phyloP scores from a whole-genome alignment of 2,113 vertebrate genomes.

The Solea senegalensis region DNA sequence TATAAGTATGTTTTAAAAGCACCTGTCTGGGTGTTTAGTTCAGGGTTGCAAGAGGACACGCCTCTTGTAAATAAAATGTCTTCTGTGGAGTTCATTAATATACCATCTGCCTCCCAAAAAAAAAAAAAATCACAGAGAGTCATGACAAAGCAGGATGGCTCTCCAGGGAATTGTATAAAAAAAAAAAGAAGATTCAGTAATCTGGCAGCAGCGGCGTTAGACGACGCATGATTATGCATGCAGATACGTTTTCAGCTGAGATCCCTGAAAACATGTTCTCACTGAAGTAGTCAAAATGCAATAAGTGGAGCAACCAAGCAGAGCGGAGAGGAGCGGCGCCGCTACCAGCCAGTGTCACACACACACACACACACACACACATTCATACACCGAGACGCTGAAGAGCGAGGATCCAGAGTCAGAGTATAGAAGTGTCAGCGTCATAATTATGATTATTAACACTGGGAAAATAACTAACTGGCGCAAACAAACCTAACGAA shows the following conservation, averaged over 20 bases:
- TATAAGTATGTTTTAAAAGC: conserved; percentile 23
- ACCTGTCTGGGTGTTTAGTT: conserved; percentile 42
- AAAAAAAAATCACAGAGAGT: conserved; percentile 44
- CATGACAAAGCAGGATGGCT: conserved; percentile 39
- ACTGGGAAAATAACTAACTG: conserved; percentile 32
- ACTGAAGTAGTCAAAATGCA: conserved; percentile 47
- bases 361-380: conserved; percentile 5
- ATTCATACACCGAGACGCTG: not conserved
- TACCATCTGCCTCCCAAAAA: conserved; percentile 62
- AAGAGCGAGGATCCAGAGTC: not conserved
- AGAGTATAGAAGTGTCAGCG: too few species aligned
- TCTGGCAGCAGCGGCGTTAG: conserved; percentile 43
- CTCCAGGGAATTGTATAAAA: conserved; percentile 48
- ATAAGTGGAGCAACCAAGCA: conserved; percentile 57
- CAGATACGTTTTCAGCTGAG: conserved; percentile 43
- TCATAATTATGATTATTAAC: not conserved
- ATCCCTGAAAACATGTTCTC: conserved; percentile 48
- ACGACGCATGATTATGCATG: conserved; percentile 48
- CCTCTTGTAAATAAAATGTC: conserved; percentile 39
- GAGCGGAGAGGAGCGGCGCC: not conserved
- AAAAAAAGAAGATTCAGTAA: conserved; percentile 39
- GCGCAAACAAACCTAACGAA: conserved; percentile 25
- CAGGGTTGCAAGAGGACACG: conserved; percentile 51
- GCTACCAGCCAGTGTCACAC: conserved; percentile 20
- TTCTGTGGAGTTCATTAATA: conserved; percentile 65